These are phyloP conservation scores for Drosophila tropicalis DNA, from an alignment of 1,140 invertebrate genomes.

Conservation along the genomic window DNA sequence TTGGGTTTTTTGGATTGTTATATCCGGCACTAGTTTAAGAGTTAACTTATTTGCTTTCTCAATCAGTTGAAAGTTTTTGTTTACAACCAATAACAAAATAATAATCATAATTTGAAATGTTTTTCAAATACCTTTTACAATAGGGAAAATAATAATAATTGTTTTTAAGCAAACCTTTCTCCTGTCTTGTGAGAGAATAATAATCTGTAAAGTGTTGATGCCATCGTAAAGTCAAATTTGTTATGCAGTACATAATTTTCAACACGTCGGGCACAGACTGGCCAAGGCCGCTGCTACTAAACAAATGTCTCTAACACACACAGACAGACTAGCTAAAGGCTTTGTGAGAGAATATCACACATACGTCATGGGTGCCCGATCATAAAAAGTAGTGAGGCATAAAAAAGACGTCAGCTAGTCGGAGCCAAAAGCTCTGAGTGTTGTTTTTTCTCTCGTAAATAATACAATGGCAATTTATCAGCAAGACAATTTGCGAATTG, in stretches of 20 bases:
- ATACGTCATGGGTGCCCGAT: constrained; percentile 63
- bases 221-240: constrained; percentile 42
- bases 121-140: too few species aligned
- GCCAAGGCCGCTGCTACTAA: constrained; percentile 46
- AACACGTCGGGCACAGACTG: constrained; percentile 6
- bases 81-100: too few species aligned
- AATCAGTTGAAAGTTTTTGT: too few species aligned
- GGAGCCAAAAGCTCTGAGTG: constrained; percentile 14
- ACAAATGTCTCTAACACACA: constrained; percentile 31
- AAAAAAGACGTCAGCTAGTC: constrained; percentile 25
- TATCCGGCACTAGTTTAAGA: too few species aligned
- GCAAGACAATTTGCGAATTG: constrained; percentile 53
- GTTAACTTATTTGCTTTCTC: too few species aligned
- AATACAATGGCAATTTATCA: constrained; percentile 64
- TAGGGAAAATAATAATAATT: too few species aligned
- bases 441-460: constrained; percentile 50
- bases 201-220: not conserved
- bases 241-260: constrained; percentile 44
- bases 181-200: not conserved
- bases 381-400: constrained; percentile 67
- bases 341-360: constrained; percentile 47
- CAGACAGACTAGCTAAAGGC: constrained; percentile 7
- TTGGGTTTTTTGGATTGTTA: too few species aligned
- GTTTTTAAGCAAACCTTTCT: not conserved
- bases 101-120: too few species aligned